Evolutionary conservation across 2,113 vertebrate species (phyloP).

Genomic region (Phasianus colchicus): DNA sequence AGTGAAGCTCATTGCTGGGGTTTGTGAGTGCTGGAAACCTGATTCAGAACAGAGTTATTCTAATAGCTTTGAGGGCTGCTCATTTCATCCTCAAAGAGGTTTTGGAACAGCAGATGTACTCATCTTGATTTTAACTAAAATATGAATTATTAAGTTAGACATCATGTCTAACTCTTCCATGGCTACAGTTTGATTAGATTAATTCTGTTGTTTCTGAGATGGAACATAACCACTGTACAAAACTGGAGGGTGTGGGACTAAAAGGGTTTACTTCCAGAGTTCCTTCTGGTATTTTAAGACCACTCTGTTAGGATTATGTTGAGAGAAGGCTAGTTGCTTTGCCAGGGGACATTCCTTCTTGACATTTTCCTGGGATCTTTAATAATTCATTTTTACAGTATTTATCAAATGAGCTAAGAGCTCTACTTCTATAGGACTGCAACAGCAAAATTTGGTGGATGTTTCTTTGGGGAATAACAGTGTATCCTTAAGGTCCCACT

Average conservation of each 20-base stretch:
- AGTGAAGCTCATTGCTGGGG: not conserved
- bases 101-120: not conserved
- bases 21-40: not conserved
- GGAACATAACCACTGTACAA: not conserved
- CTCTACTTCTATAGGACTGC: rapidly evolving
- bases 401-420: not conserved
- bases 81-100: not conserved
- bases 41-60: not conserved
- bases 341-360: not conserved
- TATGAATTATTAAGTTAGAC: not conserved
- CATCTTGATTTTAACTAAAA: not conserved
- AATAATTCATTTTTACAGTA: not conserved
- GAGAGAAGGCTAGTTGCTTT: not conserved
- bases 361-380: not conserved
- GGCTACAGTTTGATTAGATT: not conserved
- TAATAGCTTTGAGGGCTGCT: not conserved
- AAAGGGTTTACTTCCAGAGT: not conserved
- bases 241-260: not conserved
- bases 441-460: not conserved
- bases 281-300: not conserved
- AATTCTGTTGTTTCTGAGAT: not conserved
- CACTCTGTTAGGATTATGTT: not conserved
- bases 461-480: not conserved
- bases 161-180: not conserved
- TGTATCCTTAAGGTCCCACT: not conserved